phyloP scores from a whole-genome alignment of 2,888 invertebrate genomes.

The Phyllotreta cruciferae region DNA sequence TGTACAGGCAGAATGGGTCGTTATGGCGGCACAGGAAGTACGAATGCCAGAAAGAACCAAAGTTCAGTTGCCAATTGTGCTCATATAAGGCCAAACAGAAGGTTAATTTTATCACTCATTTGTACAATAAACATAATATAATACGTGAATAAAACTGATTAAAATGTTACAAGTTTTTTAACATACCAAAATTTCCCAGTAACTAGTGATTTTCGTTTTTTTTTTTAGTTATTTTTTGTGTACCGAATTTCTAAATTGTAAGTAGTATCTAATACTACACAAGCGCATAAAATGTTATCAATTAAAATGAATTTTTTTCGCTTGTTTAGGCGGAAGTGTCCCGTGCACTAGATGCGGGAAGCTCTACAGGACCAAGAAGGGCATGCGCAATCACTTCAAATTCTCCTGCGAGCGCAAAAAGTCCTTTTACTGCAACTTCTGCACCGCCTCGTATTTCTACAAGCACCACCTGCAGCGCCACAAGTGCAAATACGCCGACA shows the following conservation, averaged over 20 bases:
- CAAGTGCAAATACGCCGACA: slow-evolving; percentile 38
- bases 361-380: slow-evolving; percentile 49
- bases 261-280: too few species aligned
- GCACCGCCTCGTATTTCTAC: slow-evolving; percentile 49
- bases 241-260: neutral
- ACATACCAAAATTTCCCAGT: neutral
- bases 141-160: slow-evolving; percentile 7
- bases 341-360: slow-evolving; percentile 49
- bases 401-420: slow-evolving; percentile 50
- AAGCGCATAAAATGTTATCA: neutral
- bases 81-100: slow-evolving; percentile 48
- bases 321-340: slow-evolving; percentile 32
- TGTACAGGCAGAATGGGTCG: slow-evolving; percentile 44
- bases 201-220: too few species aligned
- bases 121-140: slow-evolving; percentile 36
- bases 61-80: slow-evolving; percentile 43
- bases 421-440: slow-evolving; percentile 47
- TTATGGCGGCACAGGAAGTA: slow-evolving; percentile 49
- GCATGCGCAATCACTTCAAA: slow-evolving; percentile 48
- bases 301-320: neutral
- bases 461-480: slow-evolving; percentile 50
- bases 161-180: slow-evolving; percentile 1
- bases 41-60: slow-evolving; percentile 50
- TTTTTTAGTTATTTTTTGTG: slow-evolving; percentile 3
- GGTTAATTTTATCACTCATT: slow-evolving; percentile 40